Evolutionary conservation across 2,113 vertebrate species (phyloP).

Genomic region (Nothobranchius furzeri): DNA sequence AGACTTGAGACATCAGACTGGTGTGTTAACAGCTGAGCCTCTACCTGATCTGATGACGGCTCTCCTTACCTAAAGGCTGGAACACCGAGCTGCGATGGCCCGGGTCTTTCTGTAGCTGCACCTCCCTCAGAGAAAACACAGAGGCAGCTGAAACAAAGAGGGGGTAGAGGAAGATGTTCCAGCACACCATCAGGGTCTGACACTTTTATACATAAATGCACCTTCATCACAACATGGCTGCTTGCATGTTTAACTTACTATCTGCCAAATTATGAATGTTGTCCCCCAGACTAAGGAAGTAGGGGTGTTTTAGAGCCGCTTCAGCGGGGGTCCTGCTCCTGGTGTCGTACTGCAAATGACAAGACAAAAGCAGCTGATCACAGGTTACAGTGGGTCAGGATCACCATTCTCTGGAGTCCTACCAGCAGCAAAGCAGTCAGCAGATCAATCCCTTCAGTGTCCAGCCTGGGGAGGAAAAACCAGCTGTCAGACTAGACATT

Average conservation of each 20-base stretch:
- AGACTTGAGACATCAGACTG: not conserved
- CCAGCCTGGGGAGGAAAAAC: constrained; percentile 80
- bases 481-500: too few species aligned
- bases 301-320: constrained; percentile 83
- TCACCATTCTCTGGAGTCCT: constrained; percentile 3
- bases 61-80: constrained; percentile 85
- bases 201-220: not conserved
- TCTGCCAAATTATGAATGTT: constrained; percentile 87
- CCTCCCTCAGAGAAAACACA: constrained; percentile 92
- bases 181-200: not conserved
- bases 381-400: too few species aligned
- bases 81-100: constrained; percentile 88
- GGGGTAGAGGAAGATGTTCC: not conserved
- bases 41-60: too few species aligned
- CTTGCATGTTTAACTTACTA: constrained; percentile 82
- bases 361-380: constrained; percentile 17
- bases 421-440: constrained; percentile 87
- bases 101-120: constrained; percentile 94
- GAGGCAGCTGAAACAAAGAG: constrained; percentile 80
- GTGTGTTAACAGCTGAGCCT: too few species aligned
- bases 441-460: constrained; percentile 90
- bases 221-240: too few species aligned
- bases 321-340: constrained; percentile 85
- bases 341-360: constrained; percentile 85
- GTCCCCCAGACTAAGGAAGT: constrained; percentile 90